Conservation (phyloP, 2,113 vertebrate genomes). For the Thunnus maccoyii region DNA sequence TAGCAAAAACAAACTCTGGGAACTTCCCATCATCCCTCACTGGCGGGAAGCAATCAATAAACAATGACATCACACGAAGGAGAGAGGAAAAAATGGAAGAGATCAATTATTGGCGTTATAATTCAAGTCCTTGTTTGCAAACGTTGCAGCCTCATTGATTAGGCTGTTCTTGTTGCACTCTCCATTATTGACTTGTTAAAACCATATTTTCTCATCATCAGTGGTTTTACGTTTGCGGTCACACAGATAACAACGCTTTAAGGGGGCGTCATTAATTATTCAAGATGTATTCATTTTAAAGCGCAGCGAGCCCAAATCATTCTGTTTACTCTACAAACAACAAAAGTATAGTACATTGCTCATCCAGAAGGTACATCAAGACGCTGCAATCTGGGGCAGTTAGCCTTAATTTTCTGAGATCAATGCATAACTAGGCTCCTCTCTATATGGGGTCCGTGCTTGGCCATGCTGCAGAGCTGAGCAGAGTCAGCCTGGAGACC, state of each 20-base stretch:
- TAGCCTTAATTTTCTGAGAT: conserved; percentile 82
- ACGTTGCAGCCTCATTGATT: conserved; percentile 85
- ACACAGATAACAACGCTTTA: conserved; percentile 75
- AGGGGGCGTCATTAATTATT: conserved; percentile 83
- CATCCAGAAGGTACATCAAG: conserved; percentile 83
- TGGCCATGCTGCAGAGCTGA: conserved; percentile 73
- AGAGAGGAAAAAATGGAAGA: conserved; percentile 59
- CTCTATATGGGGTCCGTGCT: conserved; percentile 82
- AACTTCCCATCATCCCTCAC: conserved; percentile 84
- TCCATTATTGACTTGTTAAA: conserved; percentile 87
- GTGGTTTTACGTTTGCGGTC: conserved; percentile 77
- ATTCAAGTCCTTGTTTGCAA: conserved; percentile 87
- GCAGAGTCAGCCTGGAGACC: conserved; percentile 75
- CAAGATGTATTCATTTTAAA: conserved; percentile 77
- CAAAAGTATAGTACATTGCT: conserved; percentile 57
- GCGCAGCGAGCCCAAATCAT: conserved; percentile 67
- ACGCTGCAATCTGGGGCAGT: conserved; percentile 77
- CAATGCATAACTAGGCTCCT: conserved; percentile 81
- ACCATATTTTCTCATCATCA: conserved; percentile 85
- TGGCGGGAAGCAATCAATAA: conserved; percentile 71
- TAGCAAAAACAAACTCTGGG: conserved; percentile 87
- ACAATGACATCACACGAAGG: conserved; percentile 79
- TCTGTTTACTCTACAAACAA: conserved; percentile 73
- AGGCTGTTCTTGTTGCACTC: conserved; percentile 79
- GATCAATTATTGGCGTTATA: conserved; percentile 87